Conservation (phyloP, 2,797 vertebrate species). For the Danio jaintianensis region DNA sequence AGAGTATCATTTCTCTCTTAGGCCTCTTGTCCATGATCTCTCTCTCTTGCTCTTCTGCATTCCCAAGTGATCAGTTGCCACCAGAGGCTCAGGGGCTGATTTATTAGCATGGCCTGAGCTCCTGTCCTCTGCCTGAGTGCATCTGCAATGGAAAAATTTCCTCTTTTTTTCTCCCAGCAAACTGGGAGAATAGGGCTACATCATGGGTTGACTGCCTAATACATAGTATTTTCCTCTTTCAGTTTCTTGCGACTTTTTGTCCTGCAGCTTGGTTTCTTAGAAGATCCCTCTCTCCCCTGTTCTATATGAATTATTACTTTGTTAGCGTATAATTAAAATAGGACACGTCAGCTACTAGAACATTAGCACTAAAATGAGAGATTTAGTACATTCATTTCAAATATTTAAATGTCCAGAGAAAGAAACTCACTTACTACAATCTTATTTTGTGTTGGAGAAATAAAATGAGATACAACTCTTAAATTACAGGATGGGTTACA, state of each 20-base stretch:
- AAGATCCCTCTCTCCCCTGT: slow-evolving; percentile 32
- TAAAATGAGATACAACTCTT: too few relatives aligned
- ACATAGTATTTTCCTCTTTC: slow-evolving; percentile 61
- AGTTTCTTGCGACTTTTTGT: slow-evolving; percentile 54
- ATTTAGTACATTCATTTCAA: neutral
- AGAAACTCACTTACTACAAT: neutral
- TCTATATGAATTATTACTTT: slow-evolving; percentile 27
- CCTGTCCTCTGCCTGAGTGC: slow-evolving; percentile 90
- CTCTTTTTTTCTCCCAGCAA: slow-evolving; percentile 72
- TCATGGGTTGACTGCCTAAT: slow-evolving; percentile 73
- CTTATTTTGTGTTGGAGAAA: too few relatives aligned
- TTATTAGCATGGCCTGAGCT: slow-evolving; percentile 88
- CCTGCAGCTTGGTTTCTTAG: slow-evolving; percentile 26
- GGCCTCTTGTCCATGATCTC: slow-evolving; percentile 74
- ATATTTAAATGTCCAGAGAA: neutral
- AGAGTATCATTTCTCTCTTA: slow-evolving; percentile 87
- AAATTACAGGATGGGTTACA: too few relatives aligned
- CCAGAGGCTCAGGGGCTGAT: slow-evolving; percentile 89
- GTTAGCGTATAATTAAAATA: slow-evolving; percentile 36
- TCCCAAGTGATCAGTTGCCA: slow-evolving; percentile 89
- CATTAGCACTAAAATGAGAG: neutral
- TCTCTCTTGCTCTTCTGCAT: slow-evolving; percentile 76
- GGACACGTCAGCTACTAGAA: neutral
- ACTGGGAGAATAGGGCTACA: slow-evolving; percentile 72
- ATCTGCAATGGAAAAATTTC: slow-evolving; percentile 85